These are phyloP conservation scores for Hipparchia sbordonii DNA, from an alignment of 2,888 invertebrate genomes.

Conservation along the genomic window DNA sequence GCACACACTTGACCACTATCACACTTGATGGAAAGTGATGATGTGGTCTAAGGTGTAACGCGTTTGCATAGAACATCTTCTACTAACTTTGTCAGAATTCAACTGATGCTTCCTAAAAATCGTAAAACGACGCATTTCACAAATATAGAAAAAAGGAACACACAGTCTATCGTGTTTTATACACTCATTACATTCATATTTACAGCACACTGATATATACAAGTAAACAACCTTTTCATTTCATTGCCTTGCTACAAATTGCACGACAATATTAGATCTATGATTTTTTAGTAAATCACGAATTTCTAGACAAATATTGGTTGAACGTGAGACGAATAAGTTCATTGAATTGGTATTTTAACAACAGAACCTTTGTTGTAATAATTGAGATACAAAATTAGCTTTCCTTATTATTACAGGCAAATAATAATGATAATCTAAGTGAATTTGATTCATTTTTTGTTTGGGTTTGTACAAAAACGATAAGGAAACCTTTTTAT, in stretches of 20 bases:
- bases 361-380: background rate
- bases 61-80: no score
- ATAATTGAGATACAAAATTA: background rate
- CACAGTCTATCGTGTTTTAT: background rate
- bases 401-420: background rate
- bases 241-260: background rate
- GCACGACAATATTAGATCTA: background rate
- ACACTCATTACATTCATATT: background rate
- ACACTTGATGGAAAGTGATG: no score
- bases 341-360: background rate
- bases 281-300: conserved; percentile 3
- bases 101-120: conserved; percentile 5
- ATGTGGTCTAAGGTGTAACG: no score
- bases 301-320: conserved; percentile 3
- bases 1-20: no score
- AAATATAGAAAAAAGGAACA: background rate
- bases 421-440: conserved; percentile 28
- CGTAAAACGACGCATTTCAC: conserved; percentile 10
- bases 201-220: background rate
- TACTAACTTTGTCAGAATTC: background rate
- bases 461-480: conserved; percentile 46
- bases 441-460: conserved; percentile 41
- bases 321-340: background rate
- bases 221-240: conserved; percentile 3
- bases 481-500: conserved; percentile 53